phyloP scores from a whole-genome alignment of 2,113 vertebrate species.

The Osmerus eperlanus region DNA sequence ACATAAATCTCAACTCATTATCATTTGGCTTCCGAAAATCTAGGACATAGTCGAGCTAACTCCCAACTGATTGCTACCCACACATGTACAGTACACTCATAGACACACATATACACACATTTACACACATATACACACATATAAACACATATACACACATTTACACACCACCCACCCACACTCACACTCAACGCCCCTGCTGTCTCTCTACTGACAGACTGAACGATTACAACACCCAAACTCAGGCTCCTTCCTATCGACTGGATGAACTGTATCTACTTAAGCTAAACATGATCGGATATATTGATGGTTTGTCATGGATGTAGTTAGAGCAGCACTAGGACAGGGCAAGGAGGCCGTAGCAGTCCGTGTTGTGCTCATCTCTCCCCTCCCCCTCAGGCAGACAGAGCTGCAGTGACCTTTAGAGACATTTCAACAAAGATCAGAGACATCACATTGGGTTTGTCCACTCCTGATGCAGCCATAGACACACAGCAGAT shows the following conservation, averaged over 20 bases:
- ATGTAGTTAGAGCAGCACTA: too few relatives aligned
- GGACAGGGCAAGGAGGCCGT: too few relatives aligned
- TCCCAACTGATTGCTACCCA: constrained; percentile 33
- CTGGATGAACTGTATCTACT: too few relatives aligned
- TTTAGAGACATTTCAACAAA: constrained; percentile 56
- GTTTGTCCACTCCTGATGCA: constrained; percentile 18
- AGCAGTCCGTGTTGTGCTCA: too few relatives aligned
- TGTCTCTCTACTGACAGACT: background rate
- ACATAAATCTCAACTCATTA: constrained; percentile 62
- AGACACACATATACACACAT: background rate
- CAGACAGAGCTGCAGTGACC: constrained; percentile 37
- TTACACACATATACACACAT: background rate
- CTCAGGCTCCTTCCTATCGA: too few relatives aligned
- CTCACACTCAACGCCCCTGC: constrained; percentile 3
- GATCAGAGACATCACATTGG: constrained; percentile 52
- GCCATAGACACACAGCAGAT: constrained; percentile 4
- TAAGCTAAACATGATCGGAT: too few relatives aligned
- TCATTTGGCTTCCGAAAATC: constrained; percentile 54
- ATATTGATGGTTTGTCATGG: too few relatives aligned
- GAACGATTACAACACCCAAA: constrained; percentile 5
- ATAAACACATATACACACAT: background rate
- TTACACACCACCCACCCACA: constrained; percentile 9
- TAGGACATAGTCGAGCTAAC: constrained; percentile 45
- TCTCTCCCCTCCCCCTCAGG: background rate
- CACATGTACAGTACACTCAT: background rate